Percentiles rank a stretch among this genome's conserved stretches.
Evolutionary conservation across 2,113 vertebrate species (phyloP).

Genomic region (Tapirus terrestris): DNA sequence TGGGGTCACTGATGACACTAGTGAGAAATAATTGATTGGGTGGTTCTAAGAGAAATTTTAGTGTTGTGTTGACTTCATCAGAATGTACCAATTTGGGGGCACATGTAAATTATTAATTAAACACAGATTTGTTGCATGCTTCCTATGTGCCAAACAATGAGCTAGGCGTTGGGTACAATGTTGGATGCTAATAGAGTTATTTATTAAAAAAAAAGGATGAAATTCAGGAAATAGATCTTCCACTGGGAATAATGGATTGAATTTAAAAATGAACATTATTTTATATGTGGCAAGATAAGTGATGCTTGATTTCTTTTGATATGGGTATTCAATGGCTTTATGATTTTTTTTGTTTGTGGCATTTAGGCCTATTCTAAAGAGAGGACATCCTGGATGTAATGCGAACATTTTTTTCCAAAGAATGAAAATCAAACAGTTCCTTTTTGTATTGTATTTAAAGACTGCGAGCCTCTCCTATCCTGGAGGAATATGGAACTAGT

Average conservation of each 20-base stretch:
- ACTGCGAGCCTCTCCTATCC: background rate
- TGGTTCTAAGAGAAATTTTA: background rate
- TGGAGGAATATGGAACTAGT: background rate
- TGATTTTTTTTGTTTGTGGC: background rate
- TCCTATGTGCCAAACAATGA: background rate
- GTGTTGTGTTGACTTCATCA: background rate
- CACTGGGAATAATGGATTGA: background rate
- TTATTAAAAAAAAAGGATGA: background rate
- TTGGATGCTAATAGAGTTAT: background rate
- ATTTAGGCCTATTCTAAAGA: background rate
- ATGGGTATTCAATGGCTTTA: background rate
- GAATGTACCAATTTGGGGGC: background rate
- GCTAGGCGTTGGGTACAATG: background rate
- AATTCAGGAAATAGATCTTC: background rate
- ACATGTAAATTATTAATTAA: background rate
- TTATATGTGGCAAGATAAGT: background rate
- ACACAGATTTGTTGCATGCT: background rate
- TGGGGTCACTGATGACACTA: background rate
- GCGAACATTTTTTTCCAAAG: background rate
- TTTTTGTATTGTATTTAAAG: conserved; percentile 2
- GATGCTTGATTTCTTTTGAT: background rate
- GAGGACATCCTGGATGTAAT: background rate
- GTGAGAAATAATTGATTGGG: background rate
- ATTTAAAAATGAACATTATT: background rate
- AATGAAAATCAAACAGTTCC: background rate